Evolutionary conservation across 2,113 vertebrate species (phyloP).

Genomic region (Zosterops japonicus): DNA sequence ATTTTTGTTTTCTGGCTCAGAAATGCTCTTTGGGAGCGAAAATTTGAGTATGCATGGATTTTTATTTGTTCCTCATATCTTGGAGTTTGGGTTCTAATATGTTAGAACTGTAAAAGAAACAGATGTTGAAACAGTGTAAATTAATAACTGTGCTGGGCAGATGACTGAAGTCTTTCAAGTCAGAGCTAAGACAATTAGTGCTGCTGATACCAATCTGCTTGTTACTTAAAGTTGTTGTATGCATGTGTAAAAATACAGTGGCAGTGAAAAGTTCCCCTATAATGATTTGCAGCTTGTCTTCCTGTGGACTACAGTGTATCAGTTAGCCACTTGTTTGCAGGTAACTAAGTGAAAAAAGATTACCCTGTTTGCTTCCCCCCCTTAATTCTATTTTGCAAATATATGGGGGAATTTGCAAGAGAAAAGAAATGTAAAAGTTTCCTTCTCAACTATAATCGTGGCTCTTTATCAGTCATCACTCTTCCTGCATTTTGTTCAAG

Average conservation of each 20-base stretch:
- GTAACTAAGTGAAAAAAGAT: constrained; percentile 47
- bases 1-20: not conserved
- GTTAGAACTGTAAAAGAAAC: not conserved
- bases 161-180: not conserved
- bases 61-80: not conserved
- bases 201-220: not conserved
- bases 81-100: not conserved
- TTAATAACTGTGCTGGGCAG: not conserved
- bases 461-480: constrained; percentile 78
- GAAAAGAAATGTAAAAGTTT: constrained; percentile 79
- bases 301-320: not conserved
- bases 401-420: constrained; percentile 70
- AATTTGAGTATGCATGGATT: not conserved
- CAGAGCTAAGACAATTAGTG: not conserved
- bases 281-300: constrained; percentile 22
- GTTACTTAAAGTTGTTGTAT: not conserved
- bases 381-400: constrained; percentile 70
- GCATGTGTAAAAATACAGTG: not conserved
- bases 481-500: constrained; percentile 83
- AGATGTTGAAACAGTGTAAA: constrained; percentile 1
- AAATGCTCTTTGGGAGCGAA: not conserved
- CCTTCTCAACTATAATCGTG: constrained; percentile 73
- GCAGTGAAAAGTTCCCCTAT: not conserved
- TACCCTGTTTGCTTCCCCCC: constrained; percentile 17
- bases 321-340: constrained; percentile 58